These are phyloP conservation scores for Electrophaes corylata DNA, from an alignment of 2,888 invertebrate species.

Conservation along the genomic window DNA sequence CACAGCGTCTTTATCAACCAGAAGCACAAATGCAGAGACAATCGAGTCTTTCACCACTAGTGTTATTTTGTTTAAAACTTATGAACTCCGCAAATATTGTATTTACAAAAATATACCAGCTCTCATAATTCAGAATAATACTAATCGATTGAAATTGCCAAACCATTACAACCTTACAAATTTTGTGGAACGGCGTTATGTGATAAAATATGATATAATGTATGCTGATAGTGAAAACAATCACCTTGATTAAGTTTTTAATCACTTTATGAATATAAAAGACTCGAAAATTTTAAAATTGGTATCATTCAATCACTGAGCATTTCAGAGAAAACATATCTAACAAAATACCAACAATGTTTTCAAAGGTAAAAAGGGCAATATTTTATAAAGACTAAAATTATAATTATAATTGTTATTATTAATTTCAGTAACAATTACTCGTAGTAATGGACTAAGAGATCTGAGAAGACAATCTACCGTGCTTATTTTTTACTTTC, in stretches of 20 bases:
- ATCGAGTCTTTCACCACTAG: too few relatives aligned
- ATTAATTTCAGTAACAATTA: too few relatives aligned
- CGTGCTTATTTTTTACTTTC: too few relatives aligned
- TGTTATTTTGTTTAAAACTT: too few relatives aligned
- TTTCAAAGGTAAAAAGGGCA: slow-evolving; percentile 44
- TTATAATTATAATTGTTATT: too few relatives aligned
- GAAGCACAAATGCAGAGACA: too few relatives aligned
- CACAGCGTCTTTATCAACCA: too few relatives aligned
- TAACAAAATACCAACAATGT: slow-evolving; percentile 37
- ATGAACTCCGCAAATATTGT: too few relatives aligned
- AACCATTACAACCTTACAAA: slow-evolving; percentile 23
- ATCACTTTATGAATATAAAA: slow-evolving; percentile 47
- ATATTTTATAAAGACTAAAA: not conserved
- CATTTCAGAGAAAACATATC: slow-evolving; percentile 35
- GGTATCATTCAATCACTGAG: slow-evolving; percentile 45
- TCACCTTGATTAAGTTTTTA: slow-evolving; percentile 38
- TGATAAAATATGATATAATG: slow-evolving; percentile 37
- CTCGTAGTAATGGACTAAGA: too few relatives aligned
- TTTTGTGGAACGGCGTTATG: slow-evolving; percentile 26
- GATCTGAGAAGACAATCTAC: too few relatives aligned
- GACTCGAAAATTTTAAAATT: slow-evolving; percentile 38
- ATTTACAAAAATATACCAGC: too few relatives aligned
- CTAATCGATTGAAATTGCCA: slow-evolving; percentile 8
- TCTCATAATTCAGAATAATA: not conserved
- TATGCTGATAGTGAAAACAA: slow-evolving; percentile 44